phyloP scores from a whole-genome alignment of 2,888 invertebrate genomes.

The Gandaritis pyraliata region DNA sequence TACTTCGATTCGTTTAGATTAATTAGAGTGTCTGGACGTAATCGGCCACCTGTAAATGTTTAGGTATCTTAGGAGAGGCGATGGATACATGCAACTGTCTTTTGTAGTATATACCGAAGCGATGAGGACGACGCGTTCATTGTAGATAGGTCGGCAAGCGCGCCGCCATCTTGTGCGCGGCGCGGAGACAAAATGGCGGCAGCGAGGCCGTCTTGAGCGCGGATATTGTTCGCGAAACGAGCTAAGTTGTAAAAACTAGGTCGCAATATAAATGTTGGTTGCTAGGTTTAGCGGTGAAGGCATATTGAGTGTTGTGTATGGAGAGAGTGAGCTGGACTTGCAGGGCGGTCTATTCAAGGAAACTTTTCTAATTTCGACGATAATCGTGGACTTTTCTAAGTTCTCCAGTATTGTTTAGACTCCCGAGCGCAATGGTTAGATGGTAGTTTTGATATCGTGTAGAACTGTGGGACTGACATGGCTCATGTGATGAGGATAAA shows the following conservation, averaged over 20 bases:
- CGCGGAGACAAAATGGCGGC: conserved; percentile 45
- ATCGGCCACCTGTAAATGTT: conserved; percentile 65
- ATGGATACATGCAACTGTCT: conserved; percentile 79
- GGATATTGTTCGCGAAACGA: conserved; percentile 62
- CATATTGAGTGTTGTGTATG: conserved; percentile 83
- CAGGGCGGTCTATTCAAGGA: conserved; percentile 38
- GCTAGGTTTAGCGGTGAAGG: conserved; percentile 67
- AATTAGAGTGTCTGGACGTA: conserved; percentile 46
- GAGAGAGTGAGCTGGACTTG: conserved; percentile 49
- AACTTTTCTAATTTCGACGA: conserved; percentile 30
- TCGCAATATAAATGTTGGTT: conserved; percentile 76
- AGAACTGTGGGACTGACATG: conserved; percentile 76
- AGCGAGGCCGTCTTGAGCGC: conserved; percentile 52
- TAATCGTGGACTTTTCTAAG: conserved; percentile 24
- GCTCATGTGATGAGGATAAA: conserved; percentile 82
- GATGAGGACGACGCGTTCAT: conserved; percentile 77
- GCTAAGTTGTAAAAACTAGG: conserved; percentile 78
- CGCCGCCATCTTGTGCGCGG: conserved; percentile 36
- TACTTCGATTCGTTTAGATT: conserved; percentile 35
- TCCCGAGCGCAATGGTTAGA: conserved; percentile 55
- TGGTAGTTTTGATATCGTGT: conserved; percentile 69
- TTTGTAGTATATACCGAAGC: conserved; percentile 77
- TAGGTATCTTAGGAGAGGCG: conserved; percentile 71
- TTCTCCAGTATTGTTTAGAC: conserved; percentile 30
- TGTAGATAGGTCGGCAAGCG: conserved; percentile 72